These are phyloP conservation scores for Anableps anableps DNA, from an alignment of 2,797 vertebrate genomes.

Conservation along the genomic window DNA sequence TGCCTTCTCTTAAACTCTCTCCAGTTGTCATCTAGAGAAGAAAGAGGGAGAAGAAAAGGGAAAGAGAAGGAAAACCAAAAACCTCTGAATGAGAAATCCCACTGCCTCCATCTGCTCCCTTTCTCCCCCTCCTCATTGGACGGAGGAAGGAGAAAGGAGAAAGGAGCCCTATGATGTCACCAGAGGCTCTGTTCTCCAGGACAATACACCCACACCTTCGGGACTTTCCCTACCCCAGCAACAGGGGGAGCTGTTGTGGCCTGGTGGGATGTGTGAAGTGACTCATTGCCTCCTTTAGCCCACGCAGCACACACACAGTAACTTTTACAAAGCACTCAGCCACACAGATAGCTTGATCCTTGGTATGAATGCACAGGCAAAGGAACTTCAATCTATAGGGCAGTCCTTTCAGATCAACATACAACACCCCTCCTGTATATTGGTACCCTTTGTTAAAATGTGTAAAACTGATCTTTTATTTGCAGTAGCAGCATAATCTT, in stretches of 20 bases:
- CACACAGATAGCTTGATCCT: neutral
- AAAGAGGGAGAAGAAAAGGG: constrained; percentile 5
- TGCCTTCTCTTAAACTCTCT: constrained; percentile 5
- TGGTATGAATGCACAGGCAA: neutral
- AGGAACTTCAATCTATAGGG: neutral
- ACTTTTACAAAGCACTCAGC: constrained; percentile 31
- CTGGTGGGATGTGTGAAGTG: constrained; percentile 79
- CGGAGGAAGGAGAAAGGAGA: constrained; percentile 66
- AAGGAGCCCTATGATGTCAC: constrained; percentile 77
- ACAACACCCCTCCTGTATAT: neutral
- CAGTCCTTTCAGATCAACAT: neutral
- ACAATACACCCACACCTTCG: constrained; percentile 83
- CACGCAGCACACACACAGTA: constrained; percentile 59
- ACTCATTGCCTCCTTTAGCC: constrained; percentile 80
- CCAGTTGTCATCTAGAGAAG: neutral
- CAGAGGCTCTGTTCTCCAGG: constrained; percentile 66
- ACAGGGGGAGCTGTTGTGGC: constrained; percentile 85
- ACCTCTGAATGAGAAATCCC: constrained; percentile 11
- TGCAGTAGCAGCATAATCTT: neutral
- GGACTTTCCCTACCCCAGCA: constrained; percentile 77
- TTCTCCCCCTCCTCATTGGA: constrained; percentile 23
- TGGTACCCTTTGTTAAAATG: neutral
- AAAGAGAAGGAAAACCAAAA: constrained; percentile 10
- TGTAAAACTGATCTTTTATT: neutral
- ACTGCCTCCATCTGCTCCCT: constrained; percentile 49